phyloP scores from a whole-genome alignment of 1,140 invertebrate species.

The Pogonognathellus flavescens region DNA sequence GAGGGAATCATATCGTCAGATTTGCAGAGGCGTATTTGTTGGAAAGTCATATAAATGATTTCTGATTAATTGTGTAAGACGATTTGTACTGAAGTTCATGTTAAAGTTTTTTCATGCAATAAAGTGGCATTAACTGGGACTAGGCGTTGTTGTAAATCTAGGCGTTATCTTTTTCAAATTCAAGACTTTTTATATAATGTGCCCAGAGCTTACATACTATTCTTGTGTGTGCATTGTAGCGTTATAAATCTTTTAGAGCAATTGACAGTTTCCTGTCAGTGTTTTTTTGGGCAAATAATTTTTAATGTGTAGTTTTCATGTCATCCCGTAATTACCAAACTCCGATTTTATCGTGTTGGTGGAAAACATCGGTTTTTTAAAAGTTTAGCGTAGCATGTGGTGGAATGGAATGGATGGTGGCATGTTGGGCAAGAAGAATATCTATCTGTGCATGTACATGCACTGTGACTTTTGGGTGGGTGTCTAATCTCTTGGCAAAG shows the following conservation, averaged over 20 bases:
- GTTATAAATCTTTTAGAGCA: not conserved
- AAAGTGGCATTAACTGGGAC: too few relatives aligned
- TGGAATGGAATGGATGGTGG: too few relatives aligned
- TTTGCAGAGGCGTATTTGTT: too few relatives aligned
- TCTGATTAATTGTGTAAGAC: too few relatives aligned
- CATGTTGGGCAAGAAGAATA: not conserved
- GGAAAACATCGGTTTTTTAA: not conserved
- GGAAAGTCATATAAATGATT: too few relatives aligned
- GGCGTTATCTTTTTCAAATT: not conserved
- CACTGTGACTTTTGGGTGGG: conserved; percentile 20
- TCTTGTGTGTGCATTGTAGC: not conserved
- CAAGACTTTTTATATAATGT: too few relatives aligned
- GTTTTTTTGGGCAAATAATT: conserved; percentile 4
- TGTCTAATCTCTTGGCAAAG: conserved; percentile 32
- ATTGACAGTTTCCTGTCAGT: conserved; percentile 19
- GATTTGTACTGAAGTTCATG: too few relatives aligned
- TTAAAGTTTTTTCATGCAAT: too few relatives aligned
- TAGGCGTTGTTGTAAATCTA: not conserved
- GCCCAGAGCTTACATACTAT: too few relatives aligned
- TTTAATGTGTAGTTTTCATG: conserved; percentile 3
- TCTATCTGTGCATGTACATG: not conserved
- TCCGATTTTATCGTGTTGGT: not conserved
- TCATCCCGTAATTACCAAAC: not conserved
- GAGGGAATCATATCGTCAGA: too few relatives aligned
- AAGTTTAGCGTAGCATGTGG: conserved; percentile 9